These are phyloP conservation scores for Frankliniella intonsa DNA, from an alignment of 2,888 invertebrate genomes.

Conservation along the genomic window DNA sequence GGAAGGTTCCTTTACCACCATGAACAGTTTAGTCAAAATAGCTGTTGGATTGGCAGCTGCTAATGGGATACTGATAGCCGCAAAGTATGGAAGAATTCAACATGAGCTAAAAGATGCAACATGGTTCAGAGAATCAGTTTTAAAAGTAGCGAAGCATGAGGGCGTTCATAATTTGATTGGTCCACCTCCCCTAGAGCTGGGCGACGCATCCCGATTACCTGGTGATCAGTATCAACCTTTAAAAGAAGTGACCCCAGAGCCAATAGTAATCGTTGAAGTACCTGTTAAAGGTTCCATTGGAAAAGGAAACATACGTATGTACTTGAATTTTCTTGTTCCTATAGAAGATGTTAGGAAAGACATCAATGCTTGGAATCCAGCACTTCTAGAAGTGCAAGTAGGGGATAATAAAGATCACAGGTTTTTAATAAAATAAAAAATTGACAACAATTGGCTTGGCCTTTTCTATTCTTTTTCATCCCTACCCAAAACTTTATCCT, in stretches of 20 bases:
- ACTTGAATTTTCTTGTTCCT: constrained; percentile 4
- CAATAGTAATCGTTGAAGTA: neutral
- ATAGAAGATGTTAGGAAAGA: neutral
- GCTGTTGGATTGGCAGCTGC: neutral
- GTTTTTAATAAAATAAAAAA: neutral
- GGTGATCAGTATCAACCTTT: neutral
- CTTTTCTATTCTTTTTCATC: no score
- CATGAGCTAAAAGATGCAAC: neutral
- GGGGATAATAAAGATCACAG: neutral
- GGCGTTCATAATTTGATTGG: neutral
- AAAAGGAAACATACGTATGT: neutral
- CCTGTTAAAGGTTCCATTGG: neutral
- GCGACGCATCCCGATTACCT: neutral
- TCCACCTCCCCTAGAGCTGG: neutral
- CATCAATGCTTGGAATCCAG: neutral
- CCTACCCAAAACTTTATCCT: no score
- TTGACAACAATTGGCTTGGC: no score
- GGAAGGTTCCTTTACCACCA: neutral
- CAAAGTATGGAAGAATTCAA: neutral
- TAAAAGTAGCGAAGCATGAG: neutral
- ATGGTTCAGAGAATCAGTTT: neutral
- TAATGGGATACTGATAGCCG: neutral
- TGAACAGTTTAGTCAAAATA: neutral
- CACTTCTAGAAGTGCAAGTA: neutral
- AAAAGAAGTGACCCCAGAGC: neutral